These are phyloP conservation scores for Leuciscus idus DNA, from an alignment of 2,113 vertebrate genomes.

Conservation along the genomic window DNA sequence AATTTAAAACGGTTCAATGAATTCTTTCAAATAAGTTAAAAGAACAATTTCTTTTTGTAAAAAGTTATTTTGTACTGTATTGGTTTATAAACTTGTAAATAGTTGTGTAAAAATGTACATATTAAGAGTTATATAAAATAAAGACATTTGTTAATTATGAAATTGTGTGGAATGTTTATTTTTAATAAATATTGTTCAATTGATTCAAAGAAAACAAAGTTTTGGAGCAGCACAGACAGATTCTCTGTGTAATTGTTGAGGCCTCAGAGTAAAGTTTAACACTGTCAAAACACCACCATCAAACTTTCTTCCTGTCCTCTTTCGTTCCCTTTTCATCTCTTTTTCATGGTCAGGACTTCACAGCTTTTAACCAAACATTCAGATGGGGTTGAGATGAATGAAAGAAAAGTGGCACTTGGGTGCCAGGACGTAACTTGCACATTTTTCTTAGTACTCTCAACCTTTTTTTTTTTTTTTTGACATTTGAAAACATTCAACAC, in stretches of 20 bases:
- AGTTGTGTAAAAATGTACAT: slow-evolving; percentile 78
- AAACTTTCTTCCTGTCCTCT: slow-evolving; percentile 54
- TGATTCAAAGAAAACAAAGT: background rate
- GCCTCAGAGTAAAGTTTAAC: slow-evolving; percentile 29
- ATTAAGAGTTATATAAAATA: slow-evolving; percentile 70
- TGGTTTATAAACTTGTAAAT: slow-evolving; percentile 64
- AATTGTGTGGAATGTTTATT: slow-evolving; percentile 48
- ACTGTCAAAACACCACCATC: slow-evolving; percentile 50
- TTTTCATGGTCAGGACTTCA: slow-evolving; percentile 69
- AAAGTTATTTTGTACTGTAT: slow-evolving; percentile 56
- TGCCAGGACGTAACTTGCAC: slow-evolving; percentile 69
- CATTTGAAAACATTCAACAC: slow-evolving; percentile 56
- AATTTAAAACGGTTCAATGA: background rate
- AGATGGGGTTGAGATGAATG: slow-evolving; percentile 49
- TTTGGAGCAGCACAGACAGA: background rate
- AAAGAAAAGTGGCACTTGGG: slow-evolving; percentile 65
- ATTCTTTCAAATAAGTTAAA: slow-evolving; percentile 29
- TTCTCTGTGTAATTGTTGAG: slow-evolving; percentile 3
- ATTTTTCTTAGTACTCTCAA: slow-evolving; percentile 20
- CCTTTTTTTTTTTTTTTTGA: slow-evolving; percentile 23
- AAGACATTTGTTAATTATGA: slow-evolving; percentile 71
- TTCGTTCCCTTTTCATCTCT: slow-evolving; percentile 60
- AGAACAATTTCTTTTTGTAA: slow-evolving; percentile 37
- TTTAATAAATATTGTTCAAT: too few relatives aligned
- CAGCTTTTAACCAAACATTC: slow-evolving; percentile 69